Evolutionary conservation across 1,140 invertebrate species (phyloP).

Genomic region (Solen grandis): DNA sequence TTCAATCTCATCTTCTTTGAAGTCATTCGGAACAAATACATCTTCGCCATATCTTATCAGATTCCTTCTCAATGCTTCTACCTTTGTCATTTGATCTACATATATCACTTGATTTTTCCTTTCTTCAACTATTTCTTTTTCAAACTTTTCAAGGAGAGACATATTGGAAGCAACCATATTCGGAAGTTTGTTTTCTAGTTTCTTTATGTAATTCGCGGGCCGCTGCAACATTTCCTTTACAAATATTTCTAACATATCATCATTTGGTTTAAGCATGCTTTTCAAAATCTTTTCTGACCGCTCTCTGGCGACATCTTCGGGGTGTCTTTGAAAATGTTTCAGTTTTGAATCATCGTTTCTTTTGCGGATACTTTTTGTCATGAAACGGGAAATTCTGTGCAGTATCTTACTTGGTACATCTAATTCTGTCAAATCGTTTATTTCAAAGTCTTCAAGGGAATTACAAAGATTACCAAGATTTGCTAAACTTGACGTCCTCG

Average conservation of each 20-base stretch:
- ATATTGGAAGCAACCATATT: slow-evolving; percentile 27
- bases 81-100: slow-evolving; percentile 19
- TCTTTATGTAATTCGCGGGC: slow-evolving; percentile 39
- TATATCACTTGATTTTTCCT: slow-evolving; percentile 12
- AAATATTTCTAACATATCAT: slow-evolving; percentile 20
- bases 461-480: slow-evolving; percentile 8
- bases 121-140: slow-evolving; percentile 22
- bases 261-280: slow-evolving; percentile 35
- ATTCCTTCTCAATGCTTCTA: slow-evolving; percentile 19
- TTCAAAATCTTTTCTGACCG: slow-evolving; percentile 39
- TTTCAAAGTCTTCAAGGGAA: slow-evolving; percentile 24
- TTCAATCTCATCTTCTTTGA: slow-evolving; percentile 37
- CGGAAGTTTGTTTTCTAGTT: slow-evolving; percentile 41
- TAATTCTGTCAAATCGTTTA: slow-evolving; percentile 9
- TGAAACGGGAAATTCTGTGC: neutral
- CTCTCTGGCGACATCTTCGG: slow-evolving; percentile 11
- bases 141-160: slow-evolving; percentile 23
- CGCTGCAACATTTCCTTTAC: slow-evolving; percentile 21
- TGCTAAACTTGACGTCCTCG: neutral
- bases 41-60: slow-evolving; percentile 39
- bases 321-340: slow-evolving; percentile 11
- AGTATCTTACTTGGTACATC: slow-evolving; percentile 28
- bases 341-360: slow-evolving; percentile 31
- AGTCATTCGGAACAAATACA: slow-evolving; percentile 34
- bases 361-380: slow-evolving; percentile 24